Conservation (phyloP, 2,797 vertebrate genomes). For the Rousettus madagascariensis region DNA sequence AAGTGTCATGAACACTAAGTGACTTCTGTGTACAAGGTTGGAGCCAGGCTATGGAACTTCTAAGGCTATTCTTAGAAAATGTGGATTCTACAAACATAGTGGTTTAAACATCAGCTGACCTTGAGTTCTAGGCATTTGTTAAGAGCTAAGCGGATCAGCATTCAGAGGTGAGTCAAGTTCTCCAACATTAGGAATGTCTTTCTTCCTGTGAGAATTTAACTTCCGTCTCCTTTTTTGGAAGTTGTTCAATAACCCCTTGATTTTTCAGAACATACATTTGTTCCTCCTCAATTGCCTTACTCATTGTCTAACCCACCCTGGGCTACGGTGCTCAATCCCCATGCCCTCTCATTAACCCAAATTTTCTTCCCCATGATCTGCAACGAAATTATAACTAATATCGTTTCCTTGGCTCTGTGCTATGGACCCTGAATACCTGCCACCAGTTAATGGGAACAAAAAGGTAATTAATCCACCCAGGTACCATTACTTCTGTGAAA, state of each 20-base stretch:
- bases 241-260: not conserved
- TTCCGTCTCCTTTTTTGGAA: not conserved
- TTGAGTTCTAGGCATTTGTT: not conserved
- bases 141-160: not conserved
- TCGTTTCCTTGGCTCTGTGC: not conserved
- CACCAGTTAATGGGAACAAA: constrained; percentile 44
- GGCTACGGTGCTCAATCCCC: not conserved
- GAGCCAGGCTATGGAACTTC: not conserved
- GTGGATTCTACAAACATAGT: not conserved
- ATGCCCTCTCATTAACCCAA: constrained; percentile 38
- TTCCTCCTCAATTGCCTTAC: not conserved
- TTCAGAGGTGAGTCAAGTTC: not conserved
- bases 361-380: constrained; percentile 29
- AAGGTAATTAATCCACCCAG: constrained; percentile 60
- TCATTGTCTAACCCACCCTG: not conserved
- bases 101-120: not conserved
- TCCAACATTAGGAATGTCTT: not conserved
- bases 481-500: constrained; percentile 40
- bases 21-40: not conserved
- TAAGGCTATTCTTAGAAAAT: not conserved
- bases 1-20: not conserved
- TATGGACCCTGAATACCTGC: not conserved
- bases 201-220: not conserved
- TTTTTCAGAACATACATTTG: not conserved
- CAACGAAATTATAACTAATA: constrained; percentile 28